A percentile compares a stretch with the other conserved stretches of the same genome.
Evolutionary conservation across 2,888 invertebrate species (phyloP).

Genomic region (Mechanitis mazaeus): DNA sequence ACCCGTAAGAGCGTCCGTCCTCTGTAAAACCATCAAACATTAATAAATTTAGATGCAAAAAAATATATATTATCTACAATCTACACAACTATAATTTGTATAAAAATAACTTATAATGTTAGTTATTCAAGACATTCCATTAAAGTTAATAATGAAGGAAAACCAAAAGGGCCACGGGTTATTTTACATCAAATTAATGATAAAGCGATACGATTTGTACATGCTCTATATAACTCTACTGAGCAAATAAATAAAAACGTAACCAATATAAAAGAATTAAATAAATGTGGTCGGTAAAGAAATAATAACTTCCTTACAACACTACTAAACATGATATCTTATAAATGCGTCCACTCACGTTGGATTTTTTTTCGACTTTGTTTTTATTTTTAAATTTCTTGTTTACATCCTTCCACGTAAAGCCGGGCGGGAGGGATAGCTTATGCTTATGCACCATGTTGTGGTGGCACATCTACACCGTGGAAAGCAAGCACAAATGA

Average conservation of each 20-base stretch:
- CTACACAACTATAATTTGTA: conserved; percentile 19
- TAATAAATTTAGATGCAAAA: not conserved
- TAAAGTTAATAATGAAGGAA: conserved; percentile 7
- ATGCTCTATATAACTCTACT: conserved; percentile 15
- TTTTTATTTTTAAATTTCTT: conserved; percentile 62
- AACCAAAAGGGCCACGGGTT: not conserved
- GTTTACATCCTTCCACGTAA: conserved; percentile 66
- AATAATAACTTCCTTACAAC: conserved; percentile 32
- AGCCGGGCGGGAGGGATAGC: conserved; percentile 63
- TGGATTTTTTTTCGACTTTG: conserved; percentile 53
- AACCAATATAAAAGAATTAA: conserved; percentile 10
- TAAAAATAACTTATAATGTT: conserved; percentile 10
- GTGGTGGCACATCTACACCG: conserved; percentile 62
- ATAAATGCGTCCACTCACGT: conserved; percentile 49
- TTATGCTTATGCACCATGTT: conserved; percentile 47
- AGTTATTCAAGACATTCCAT: conserved; percentile 9
- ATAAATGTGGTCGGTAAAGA: conserved; percentile 18
- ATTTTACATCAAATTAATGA: not conserved
- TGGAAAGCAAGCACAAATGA: conserved; percentile 54
- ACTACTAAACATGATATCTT: conserved; percentile 25
- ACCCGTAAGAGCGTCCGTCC: conserved; percentile 47
- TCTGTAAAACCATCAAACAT: conserved; percentile 38
- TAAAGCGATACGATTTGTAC: conserved; percentile 2
- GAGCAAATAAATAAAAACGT: conserved; percentile 10
- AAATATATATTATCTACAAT: conserved; percentile 8